Percentiles rank a stretch among this genome's conserved stretches.
These are phyloP conservation scores for Propithecus deckenii DNA, from an alignment of 2,797 vertebrate genomes.

Conservation along the genomic window DNA sequence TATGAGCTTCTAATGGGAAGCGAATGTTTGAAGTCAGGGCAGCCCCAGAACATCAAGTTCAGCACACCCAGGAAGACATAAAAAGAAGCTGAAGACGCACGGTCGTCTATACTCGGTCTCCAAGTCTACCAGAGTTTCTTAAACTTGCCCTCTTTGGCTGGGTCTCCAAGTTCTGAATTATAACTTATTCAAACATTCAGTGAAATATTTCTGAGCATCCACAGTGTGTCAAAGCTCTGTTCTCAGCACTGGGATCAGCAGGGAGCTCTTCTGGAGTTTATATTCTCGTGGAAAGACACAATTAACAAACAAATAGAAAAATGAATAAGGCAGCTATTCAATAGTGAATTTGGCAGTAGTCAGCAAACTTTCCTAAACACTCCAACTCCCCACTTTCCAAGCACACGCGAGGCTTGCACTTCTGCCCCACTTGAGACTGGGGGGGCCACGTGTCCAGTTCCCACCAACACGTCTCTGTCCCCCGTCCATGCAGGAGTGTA, in stretches of 20 bases:
- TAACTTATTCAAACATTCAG: neutral
- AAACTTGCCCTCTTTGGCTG: rapidly evolving
- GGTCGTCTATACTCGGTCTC: neutral
- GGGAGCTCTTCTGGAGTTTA: neutral
- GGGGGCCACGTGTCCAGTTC: neutral
- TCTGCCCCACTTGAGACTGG: neutral
- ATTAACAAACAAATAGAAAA: too few relatives aligned
- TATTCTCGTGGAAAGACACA: neutral
- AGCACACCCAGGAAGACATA: neutral
- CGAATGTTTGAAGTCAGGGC: neutral
- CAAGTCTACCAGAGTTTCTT: neutral
- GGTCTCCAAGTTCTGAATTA: neutral
- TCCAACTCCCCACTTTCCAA: neutral
- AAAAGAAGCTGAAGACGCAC: neutral
- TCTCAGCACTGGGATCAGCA: neutral
- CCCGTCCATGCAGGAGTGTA: neutral
- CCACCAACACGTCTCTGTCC: neutral
- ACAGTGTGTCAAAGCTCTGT: neutral
- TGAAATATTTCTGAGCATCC: neutral
- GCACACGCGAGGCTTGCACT: rapidly evolving
- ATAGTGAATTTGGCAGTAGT: rapidly evolving
- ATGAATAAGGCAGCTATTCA: neutral
- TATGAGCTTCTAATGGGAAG: neutral
- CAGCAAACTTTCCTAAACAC: neutral
- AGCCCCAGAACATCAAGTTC: neutral